Conservation (phyloP, 2,797 vertebrate genomes). For the Notolabrus celidotus region DNA sequence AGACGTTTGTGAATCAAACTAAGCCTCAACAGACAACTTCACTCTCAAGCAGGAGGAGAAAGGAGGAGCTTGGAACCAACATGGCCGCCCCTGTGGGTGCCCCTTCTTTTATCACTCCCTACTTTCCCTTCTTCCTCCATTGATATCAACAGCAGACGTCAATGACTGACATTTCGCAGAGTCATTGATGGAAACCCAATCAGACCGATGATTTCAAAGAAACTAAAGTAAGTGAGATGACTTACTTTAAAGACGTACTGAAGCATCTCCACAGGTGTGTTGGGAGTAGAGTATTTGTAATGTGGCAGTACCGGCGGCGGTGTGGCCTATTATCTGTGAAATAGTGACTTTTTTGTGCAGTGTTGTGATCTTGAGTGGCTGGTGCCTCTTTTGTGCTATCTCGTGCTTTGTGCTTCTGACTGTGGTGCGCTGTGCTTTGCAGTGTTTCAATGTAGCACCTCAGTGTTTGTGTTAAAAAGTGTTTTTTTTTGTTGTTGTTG, state of each 20-base stretch:
- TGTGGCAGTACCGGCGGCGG: constrained; percentile 51
- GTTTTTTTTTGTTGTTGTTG: background rate
- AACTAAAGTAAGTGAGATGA: constrained; percentile 72
- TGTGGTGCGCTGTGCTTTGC: constrained; percentile 39
- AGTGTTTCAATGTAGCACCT: constrained; percentile 44
- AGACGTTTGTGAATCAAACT: constrained; percentile 23
- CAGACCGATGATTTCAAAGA: constrained; percentile 69
- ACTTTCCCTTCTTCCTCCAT: constrained; percentile 69
- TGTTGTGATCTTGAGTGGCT: constrained; percentile 47
- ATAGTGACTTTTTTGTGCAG: constrained; percentile 43
- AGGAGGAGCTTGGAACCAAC: constrained; percentile 83
- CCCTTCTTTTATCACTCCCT: constrained; percentile 73
- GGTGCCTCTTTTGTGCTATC: constrained; percentile 38
- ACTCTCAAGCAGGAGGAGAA: constrained; percentile 55
- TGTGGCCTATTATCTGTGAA: constrained; percentile 44
- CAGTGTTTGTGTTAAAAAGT: constrained; percentile 33
- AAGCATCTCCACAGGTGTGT: constrained; percentile 80
- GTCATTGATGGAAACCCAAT: constrained; percentile 84
- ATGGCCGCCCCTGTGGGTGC: constrained; percentile 85
- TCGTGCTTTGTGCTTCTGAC: constrained; percentile 47
- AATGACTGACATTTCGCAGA: constrained; percentile 75
- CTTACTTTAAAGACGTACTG: constrained; percentile 65
- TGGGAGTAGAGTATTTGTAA: constrained; percentile 69
- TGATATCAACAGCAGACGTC: constrained; percentile 75
- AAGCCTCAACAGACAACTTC: constrained; percentile 57